phyloP scores from a whole-genome alignment of 2,797 vertebrate species.

The Onychomys arenicola region DNA sequence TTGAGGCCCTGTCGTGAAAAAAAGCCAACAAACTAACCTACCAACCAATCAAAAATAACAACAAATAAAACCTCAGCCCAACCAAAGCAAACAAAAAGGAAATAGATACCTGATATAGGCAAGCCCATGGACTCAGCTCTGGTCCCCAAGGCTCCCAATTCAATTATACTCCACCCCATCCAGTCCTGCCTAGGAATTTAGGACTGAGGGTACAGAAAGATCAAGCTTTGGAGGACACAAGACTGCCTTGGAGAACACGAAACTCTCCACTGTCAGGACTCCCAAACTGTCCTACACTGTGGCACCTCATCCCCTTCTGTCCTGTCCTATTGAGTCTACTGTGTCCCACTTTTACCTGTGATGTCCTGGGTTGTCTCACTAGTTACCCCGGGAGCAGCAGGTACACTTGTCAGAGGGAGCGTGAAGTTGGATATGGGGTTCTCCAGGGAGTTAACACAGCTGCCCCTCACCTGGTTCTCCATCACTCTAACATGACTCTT shows the following conservation, averaged over 20 bases:
- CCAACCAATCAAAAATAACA: neutral
- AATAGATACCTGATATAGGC: neutral
- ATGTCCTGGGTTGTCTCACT: neutral
- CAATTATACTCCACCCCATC: too few relatives aligned
- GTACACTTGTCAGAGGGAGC: neutral
- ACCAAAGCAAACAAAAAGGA: neutral
- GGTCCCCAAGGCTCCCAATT: neutral
- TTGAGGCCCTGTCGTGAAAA: neutral
- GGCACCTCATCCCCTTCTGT: neutral
- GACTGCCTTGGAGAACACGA: neutral
- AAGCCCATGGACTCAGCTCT: neutral
- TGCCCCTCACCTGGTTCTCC: neutral
- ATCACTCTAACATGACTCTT: neutral
- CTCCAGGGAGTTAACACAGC: too few relatives aligned
- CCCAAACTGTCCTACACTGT: neutral
- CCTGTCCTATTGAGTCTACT: neutral
- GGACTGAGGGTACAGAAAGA: neutral
- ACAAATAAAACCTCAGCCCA: neutral
- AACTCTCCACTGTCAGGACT: too few relatives aligned
- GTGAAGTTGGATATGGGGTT: neutral
- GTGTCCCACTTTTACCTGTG: neutral
- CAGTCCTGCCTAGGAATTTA: too few relatives aligned
- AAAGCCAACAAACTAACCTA: neutral
- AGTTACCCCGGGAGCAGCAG: neutral
- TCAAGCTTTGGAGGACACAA: neutral